A percentile compares a stretch with the other conserved stretches of the same genome.
Conservation (phyloP, 1,140 invertebrate genomes). For the Elymnias hypermnestra region DNA sequence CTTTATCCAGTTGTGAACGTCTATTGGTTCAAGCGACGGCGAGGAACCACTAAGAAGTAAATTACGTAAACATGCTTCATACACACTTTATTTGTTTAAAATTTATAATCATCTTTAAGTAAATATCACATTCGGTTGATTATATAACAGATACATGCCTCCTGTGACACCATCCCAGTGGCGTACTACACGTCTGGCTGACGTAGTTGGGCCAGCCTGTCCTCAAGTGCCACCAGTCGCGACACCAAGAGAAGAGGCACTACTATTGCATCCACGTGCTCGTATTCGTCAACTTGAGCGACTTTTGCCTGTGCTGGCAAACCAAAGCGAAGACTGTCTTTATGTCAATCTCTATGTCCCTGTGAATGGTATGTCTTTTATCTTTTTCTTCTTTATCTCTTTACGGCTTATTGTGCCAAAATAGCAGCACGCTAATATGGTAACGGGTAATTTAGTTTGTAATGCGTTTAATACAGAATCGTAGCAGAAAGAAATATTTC, state of each 20-base stretch:
- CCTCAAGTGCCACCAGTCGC: slow-evolving; percentile 88
- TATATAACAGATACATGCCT: slow-evolving; percentile 87
- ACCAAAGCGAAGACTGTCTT: slow-evolving; percentile 98
- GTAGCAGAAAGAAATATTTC: no score
- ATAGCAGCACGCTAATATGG: no score
- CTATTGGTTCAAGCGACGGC: no score
- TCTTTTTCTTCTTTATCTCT: neutral
- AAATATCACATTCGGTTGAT: no score
- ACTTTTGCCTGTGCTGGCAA: slow-evolving; percentile 86
- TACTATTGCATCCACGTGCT: slow-evolving; percentile 85
- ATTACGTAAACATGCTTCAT: no score
- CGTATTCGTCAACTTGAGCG: slow-evolving; percentile 88
- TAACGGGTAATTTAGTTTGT: no score
- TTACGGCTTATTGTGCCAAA: neutral
- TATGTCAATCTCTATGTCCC: slow-evolving; percentile 98
- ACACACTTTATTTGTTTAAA: no score
- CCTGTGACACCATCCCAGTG: slow-evolving; percentile 93
- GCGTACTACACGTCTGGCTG: slow-evolving; percentile 87
- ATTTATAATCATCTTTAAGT: no score
- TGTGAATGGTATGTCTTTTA: slow-evolving; percentile 29
- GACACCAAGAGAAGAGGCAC: slow-evolving; percentile 80
- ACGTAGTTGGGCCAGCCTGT: slow-evolving; percentile 91
- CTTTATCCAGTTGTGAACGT: no score
- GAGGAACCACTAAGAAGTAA: no score
- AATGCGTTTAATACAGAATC: no score